phyloP scores from a whole-genome alignment of 2,888 invertebrate genomes.

The Caenorhabditis sp. region DNA sequence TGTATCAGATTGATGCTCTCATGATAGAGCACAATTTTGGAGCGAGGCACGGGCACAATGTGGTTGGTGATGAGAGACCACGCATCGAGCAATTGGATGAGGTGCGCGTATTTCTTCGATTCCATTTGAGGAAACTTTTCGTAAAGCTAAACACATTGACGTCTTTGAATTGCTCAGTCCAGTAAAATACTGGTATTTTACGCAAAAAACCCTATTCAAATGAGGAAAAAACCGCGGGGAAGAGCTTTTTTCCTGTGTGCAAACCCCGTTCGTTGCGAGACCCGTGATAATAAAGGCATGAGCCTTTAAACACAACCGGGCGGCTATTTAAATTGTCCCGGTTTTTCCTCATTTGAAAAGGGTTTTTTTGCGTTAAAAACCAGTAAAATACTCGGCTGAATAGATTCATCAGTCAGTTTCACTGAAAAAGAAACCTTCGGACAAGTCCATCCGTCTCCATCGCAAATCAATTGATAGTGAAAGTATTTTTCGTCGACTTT shows the following conservation, averaged over 20 bases:
- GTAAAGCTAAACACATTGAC: neutral
- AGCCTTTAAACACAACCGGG: no score
- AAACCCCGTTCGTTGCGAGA: no score
- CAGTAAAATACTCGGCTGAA: no score
- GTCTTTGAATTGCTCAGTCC: neutral
- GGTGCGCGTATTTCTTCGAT: neutral
- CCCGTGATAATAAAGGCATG: no score
- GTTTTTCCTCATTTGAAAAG: no score
- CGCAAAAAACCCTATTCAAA: no score
- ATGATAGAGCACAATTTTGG: neutral
- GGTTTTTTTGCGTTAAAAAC: no score
- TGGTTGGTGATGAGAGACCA: conserved; percentile 7
- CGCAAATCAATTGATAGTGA: conserved; percentile 4
- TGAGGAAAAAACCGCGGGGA: no score
- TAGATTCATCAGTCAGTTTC: neutral
- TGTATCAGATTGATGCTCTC: neutral
- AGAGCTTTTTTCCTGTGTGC: no score
- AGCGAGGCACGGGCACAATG: conserved; percentile 10
- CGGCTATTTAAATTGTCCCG: no score
- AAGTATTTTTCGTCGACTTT: conserved; percentile 4
- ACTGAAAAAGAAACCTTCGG: neutral
- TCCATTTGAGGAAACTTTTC: conserved; percentile 7
- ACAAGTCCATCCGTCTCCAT: conserved; percentile 16
- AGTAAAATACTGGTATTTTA: no score
- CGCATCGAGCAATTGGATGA: conserved; percentile 13